Evolutionary conservation across 2,888 invertebrate genomes (phyloP), one percentile per base, ranked within the genome.

Genomic region (Blastobasis lacticolella): DNA sequence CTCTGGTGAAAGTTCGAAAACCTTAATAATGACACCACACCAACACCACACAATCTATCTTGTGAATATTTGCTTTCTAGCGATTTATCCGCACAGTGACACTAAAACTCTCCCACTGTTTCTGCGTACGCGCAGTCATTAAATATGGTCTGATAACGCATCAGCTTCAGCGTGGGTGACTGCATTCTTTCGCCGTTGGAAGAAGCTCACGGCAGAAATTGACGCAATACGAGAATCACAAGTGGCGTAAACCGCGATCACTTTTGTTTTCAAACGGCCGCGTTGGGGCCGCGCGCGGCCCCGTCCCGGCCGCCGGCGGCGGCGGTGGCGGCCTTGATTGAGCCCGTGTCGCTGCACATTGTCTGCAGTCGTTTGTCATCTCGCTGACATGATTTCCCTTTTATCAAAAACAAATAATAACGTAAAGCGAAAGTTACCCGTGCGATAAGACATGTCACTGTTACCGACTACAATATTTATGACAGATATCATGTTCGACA

Each of bases 211-310:
- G 47, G 51, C 43, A 51, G 47, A 41, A 23, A 57, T 67, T 76
- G 70, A 75, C 65, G 72, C 68, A 75, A 71, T 67, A 65, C 55
- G 54, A 56, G 58, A 59, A 67, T 63, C 58, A 62, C 62, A 67
- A 66, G 66, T 70, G 67, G 67, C 72, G 72, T 77, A 73, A 78
- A 75, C 66, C 69, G 71, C 69, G 73, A 75, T 76, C 77, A 82
- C 84, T 86, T 82, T 85, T 84, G 78, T 76, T 85, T 86, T 85
- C 81, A 71, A 71, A 66, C 65, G 61, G 69, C 65, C 64, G 57
- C 48, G 45, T 45, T 64, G 4, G 63, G 63, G 62, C 68, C 64
- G 62, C 64, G 66, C 42, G 63, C 64, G 61, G 68, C 64, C 62
- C 64, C 65, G 63, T 53, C 49, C 53, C 67, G 75, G 65, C 79